Percentiles rank a stretch among this genome's conserved stretches.
Evolutionary conservation across 2,113 vertebrate species (phyloP).

Genomic region (Calonectris borealis): DNA sequence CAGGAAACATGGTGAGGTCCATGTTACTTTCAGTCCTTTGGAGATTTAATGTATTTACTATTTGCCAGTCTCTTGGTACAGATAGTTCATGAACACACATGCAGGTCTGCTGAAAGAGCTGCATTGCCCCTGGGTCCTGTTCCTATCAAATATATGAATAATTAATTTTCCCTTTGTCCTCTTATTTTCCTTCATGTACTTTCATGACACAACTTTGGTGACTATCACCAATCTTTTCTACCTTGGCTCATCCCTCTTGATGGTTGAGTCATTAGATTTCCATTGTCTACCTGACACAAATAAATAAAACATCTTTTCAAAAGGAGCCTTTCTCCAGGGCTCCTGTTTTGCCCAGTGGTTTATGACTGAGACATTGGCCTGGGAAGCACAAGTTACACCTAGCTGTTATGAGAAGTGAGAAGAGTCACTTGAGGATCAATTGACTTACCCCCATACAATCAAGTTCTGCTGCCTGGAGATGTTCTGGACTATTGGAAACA

Average conservation of each 20-base stretch:
- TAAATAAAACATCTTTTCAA: not conserved
- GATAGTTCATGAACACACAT: not conserved
- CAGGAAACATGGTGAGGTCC: not conserved
- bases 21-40: not conserved
- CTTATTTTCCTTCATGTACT: not conserved
- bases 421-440: not conserved
- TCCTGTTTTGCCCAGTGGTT: not conserved
- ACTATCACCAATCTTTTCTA: not conserved
- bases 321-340: not conserved
- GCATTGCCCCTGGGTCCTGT: not conserved
- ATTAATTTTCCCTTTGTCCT: not conserved
- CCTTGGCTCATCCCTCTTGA: not conserved
- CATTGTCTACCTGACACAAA: not conserved
- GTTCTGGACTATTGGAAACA: not conserved
- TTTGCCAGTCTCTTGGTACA: not conserved
- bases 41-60: not conserved
- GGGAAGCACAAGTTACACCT: not conserved
- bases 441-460: not conserved
- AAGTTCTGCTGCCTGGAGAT: not conserved
- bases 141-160: not conserved
- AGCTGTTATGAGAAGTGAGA: not conserved
- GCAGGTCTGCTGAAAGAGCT: not conserved
- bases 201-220: not conserved
- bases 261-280: not conserved
- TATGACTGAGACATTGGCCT: not conserved